Conservation (phyloP, 2,113 vertebrate species). For the Panthera tigris region DNA sequence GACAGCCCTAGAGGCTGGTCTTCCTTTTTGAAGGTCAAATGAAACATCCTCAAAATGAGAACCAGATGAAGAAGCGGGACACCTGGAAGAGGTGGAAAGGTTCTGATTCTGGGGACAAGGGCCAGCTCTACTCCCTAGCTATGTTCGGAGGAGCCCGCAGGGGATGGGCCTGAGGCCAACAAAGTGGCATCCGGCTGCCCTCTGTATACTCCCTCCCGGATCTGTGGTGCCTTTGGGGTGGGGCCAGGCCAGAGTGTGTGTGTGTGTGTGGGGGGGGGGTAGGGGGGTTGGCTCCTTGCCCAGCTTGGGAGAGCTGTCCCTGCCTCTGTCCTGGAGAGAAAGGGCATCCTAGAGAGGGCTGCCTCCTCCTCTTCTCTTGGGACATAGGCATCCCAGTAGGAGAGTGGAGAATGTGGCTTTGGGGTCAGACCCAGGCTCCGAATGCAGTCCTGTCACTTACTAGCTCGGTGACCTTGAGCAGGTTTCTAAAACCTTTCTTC, state of each 20-base stretch:
- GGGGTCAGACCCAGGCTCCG: neutral
- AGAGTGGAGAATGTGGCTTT: neutral
- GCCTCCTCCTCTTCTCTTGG: neutral
- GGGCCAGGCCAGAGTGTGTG: neutral
- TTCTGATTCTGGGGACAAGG: neutral
- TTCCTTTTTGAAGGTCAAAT: conserved; percentile 56
- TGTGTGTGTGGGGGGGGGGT: neutral
- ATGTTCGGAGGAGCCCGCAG: conserved; percentile 32
- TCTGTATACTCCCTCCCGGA: conserved; percentile 31
- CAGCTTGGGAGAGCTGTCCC: neutral
- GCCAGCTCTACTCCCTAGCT: neutral
- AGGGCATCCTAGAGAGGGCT: neutral
- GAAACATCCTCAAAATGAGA: neutral
- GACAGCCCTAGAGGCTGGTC: neutral
- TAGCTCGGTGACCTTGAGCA: neutral
- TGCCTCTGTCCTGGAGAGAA: conserved; percentile 26
- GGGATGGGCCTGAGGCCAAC: conserved; percentile 40
- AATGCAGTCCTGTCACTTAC: neutral
- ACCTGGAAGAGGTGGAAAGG: neutral
- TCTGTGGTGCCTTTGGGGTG: conserved; percentile 33
- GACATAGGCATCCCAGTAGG: neutral
- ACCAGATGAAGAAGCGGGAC: neutral
- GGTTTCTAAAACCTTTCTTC: neutral
- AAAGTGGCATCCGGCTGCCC: neutral
- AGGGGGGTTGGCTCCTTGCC: conserved; percentile 16